phyloP scores from a whole-genome alignment of 2,797 vertebrate genomes.

The Megalops cyprinoides region DNA sequence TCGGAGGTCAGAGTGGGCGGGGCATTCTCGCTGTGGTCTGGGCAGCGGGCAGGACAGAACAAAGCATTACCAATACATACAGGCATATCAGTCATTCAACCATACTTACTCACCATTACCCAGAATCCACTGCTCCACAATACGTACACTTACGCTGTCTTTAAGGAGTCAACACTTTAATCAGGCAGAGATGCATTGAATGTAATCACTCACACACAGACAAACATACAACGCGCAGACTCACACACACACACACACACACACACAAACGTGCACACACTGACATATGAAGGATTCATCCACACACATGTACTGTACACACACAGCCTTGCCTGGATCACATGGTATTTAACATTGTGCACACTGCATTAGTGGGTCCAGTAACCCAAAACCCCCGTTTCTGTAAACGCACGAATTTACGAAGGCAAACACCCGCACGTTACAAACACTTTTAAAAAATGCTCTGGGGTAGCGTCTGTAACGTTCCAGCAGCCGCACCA shows the following conservation, averaged over 20 bases:
- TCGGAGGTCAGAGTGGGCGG: conserved; percentile 83
- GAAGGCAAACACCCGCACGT: too few relatives aligned
- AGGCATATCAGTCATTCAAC: background rate
- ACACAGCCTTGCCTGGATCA: background rate
- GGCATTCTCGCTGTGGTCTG: conserved; percentile 93
- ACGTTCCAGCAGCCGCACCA: too few relatives aligned
- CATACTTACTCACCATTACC: too few relatives aligned
- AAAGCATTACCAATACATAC: conserved; percentile 69
- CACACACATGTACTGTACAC: background rate
- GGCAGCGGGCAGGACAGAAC: conserved; percentile 84
- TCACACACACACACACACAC: background rate
- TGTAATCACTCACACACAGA: background rate
- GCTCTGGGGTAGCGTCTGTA: too few relatives aligned
- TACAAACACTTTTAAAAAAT: too few relatives aligned
- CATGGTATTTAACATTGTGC: background rate
- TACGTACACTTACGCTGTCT: background rate
- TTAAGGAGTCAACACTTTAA: too few relatives aligned
- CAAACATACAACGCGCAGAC: background rate
- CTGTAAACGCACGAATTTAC: too few relatives aligned
- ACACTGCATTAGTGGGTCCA: background rate
- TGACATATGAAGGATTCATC: too few relatives aligned
- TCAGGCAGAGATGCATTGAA: too few relatives aligned
- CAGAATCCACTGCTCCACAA: background rate
- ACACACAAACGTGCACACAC: background rate
- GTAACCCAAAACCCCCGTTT: too few relatives aligned